phyloP scores from a whole-genome alignment of 2,113 vertebrate genomes.

The Channa maculata region DNA sequence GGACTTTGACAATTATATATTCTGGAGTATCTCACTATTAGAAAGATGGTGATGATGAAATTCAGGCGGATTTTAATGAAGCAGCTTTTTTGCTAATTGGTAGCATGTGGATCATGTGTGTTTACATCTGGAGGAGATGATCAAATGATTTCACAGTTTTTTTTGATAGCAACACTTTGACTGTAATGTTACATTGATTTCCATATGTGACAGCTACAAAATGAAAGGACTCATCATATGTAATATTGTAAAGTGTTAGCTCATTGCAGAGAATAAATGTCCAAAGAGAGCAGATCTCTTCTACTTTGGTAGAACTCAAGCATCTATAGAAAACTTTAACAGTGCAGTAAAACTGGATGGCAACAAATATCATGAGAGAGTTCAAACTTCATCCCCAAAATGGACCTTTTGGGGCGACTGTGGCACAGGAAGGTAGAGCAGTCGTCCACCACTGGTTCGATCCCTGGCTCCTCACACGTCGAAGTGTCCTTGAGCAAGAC shows the following conservation, averaged over 20 bases:
- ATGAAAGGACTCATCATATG: neutral
- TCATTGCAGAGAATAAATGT: neutral
- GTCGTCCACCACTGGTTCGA: no score
- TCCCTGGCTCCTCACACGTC: no score
- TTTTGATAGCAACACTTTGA: neutral
- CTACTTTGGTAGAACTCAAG: neutral
- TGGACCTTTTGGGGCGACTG: no score
- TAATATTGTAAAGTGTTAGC: no score
- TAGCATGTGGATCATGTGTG: neutral
- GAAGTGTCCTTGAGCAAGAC: no score
- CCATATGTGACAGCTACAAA: neutral
- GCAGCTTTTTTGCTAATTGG: slow-evolving; percentile 11
- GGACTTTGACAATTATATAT: neutral
- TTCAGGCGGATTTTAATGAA: slow-evolving; percentile 13
- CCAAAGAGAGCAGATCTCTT: neutral
- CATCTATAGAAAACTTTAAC: neutral
- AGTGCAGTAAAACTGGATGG: neutral
- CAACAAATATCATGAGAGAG: neutral
- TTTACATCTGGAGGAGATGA: slow-evolving; percentile 32
- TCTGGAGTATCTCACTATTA: neutral
- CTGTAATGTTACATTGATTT: slow-evolving; percentile 11
- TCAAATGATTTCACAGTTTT: slow-evolving; percentile 11
- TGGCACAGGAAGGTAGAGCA: no score
- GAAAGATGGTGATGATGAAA: neutral
- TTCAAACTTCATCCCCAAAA: slow-evolving; percentile 1